Conservation (phyloP, 2,888 invertebrate genomes). For the Alcis repandata region DNA sequence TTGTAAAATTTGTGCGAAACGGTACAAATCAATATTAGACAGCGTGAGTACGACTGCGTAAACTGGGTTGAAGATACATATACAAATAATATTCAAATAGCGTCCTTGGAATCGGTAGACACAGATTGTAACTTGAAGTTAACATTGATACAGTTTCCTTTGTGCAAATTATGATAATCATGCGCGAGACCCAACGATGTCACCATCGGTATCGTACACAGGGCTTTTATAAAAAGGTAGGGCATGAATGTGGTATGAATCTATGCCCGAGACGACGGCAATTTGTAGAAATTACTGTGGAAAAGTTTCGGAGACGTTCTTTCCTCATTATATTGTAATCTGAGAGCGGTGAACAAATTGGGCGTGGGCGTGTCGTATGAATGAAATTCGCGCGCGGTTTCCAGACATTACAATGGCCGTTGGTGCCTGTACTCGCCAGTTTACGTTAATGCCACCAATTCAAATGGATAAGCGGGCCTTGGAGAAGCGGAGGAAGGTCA, state of each 20-base stretch:
- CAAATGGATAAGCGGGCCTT: conserved; percentile 37
- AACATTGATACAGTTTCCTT: conserved; percentile 10
- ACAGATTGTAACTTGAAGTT: conserved; percentile 16
- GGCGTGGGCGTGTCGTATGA: conserved; percentile 74
- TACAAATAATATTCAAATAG: conserved; percentile 23
- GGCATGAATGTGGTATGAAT: conserved; percentile 40
- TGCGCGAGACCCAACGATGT: conserved; percentile 9
- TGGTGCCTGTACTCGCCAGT: conserved; percentile 57
- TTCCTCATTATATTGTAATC: conserved; percentile 73
- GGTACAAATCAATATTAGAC: conserved; percentile 34
- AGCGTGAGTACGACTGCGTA: conserved; percentile 36
- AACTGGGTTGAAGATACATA: conserved; percentile 31
- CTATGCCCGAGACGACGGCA: conserved; percentile 44
- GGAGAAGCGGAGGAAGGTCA: conserved; percentile 35
- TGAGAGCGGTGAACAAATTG: conserved; percentile 69
- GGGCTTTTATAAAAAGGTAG: conserved; percentile 35
- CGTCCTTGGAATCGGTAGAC: conserved; percentile 16
- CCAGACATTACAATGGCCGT: conserved; percentile 53
- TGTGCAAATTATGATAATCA: conserved; percentile 11
- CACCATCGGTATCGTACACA: background rate
- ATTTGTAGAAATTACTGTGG: conserved; percentile 52
- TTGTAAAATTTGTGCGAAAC: conserved; percentile 23
- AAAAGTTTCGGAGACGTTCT: conserved; percentile 59
- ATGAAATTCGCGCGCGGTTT: conserved; percentile 70
- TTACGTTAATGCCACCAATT: conserved; percentile 50